phyloP scores from a whole-genome alignment of 2,113 vertebrate species.

The Aphelocoma coerulescens region DNA sequence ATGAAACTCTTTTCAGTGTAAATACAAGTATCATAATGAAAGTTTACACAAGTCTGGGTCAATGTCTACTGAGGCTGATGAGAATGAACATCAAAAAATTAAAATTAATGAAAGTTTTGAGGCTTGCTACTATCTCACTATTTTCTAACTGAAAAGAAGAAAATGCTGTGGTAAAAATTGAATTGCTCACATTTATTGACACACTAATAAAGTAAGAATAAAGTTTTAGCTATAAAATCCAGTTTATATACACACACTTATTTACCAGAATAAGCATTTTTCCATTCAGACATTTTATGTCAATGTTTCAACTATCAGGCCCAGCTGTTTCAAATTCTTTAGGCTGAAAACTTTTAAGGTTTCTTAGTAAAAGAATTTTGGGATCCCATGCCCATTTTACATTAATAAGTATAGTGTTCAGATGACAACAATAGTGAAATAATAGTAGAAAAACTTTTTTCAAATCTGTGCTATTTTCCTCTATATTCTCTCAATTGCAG shows the following conservation, averaged over 20 bases:
- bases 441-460: rapidly evolving
- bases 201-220: neutral
- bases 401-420: neutral
- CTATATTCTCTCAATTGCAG: neutral
- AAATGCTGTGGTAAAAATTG: neutral
- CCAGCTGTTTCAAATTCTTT: neutral
- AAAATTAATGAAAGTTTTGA: neutral
- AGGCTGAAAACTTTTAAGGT: neutral
- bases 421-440: neutral
- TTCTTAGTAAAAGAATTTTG: neutral
- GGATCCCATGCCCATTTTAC: neutral
- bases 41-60: neutral
- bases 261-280: neutral
- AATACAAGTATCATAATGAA: neutral
- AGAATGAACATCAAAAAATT: neutral
- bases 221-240: neutral
- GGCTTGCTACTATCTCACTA: neutral
- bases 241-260: neutral
- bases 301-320: neutral
- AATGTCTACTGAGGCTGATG: neutral
- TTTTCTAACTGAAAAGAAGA: neutral
- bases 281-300: neutral
- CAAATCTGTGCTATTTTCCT: neutral
- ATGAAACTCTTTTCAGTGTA: neutral
- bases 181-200: neutral